Evolutionary conservation across 2,888 invertebrate genomes (phyloP), one percentile per base, ranked within the genome.

Genomic region (Eristalis intricaria): DNA sequence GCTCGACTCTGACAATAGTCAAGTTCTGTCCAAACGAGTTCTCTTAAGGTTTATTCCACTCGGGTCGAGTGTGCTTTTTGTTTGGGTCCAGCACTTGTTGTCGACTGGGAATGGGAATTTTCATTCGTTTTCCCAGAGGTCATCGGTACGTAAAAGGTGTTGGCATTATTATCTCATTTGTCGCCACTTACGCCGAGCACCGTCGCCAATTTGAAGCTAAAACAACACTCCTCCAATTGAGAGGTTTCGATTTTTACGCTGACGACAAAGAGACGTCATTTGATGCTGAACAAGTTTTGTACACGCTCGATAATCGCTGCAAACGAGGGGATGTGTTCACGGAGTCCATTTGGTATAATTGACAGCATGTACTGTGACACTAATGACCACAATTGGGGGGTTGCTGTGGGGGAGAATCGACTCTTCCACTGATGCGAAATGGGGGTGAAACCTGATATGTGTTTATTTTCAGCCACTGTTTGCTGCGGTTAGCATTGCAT

Each of bases 381-480:
- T 81, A 73, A 70, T 77, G 71, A 81, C 23, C 63, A 68, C 60
- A 81, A 73, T 77, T 77, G 79, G 74, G 85, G 56, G 74, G 63
- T 58, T 61, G 29, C 23, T 22, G 58, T 15, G 22, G 77, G 64
- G 69, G 75, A 75, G 81, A 50, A n/a, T 73, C 65, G 7, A 10
- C 11, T 11, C 1, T 2, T 35, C 43, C 43, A 15, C n/a, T n/a
- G n/a, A 75, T 76, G 58, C 60, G 76, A 85, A 80, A 58, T 73
- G 66, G 63, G 83, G 78, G 83, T 86, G 86, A 84, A 87, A 84
- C 71, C 71, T 63, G 79, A 87, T 87, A 87, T 63, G 73, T 87
- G 75, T 78, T 78, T 78, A 35, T 75, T 70, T 58, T 58, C 26
- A 50, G 83, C 77, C 43, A 22, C 65, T 56, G 50, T 68, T 66